Evolutionary conservation across 2,888 invertebrate species (phyloP).

Genomic region (Andrena minutula): DNA sequence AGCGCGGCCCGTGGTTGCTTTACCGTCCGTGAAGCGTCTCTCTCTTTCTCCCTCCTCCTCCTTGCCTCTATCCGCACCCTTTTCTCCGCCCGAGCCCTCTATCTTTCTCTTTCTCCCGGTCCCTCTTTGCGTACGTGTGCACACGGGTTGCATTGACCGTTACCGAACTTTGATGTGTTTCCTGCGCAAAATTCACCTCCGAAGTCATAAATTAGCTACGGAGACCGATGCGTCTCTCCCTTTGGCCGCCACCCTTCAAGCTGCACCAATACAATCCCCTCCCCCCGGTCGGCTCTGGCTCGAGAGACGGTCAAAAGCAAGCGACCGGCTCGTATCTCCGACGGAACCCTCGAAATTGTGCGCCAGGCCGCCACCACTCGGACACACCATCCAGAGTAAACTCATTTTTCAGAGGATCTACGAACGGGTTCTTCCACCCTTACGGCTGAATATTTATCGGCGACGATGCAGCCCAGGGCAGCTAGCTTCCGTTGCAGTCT

Average conservation of each 20-base stretch:
- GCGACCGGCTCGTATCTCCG: constrained; percentile 56
- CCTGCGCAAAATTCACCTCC: constrained; percentile 81
- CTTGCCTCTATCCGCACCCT: constrained; percentile 35
- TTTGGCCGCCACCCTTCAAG: constrained; percentile 68
- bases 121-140: constrained; percentile 58
- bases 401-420: constrained; percentile 58
- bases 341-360: constrained; percentile 58
- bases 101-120: constrained; percentile 42
- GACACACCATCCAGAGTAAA: constrained; percentile 49
- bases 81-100: constrained; percentile 39
- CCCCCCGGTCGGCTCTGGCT: constrained; percentile 24
- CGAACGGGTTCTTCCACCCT: constrained; percentile 31
- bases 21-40: constrained; percentile 82
- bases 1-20: constrained; percentile 84
- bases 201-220: constrained; percentile 83
- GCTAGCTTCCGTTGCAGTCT: neutral
- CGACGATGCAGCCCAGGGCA: constrained; percentile 47
- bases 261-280: constrained; percentile 65
- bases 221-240: constrained; percentile 75
- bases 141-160: constrained; percentile 82
- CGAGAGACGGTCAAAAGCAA: constrained; percentile 71
- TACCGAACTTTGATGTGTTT: constrained; percentile 84
- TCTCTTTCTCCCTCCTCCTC: constrained; percentile 67
- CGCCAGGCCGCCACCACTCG: constrained; percentile 29
- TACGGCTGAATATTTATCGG: constrained; percentile 58